phyloP scores from a whole-genome alignment of 2,113 vertebrate species.

The Nannospalax galili region DNA sequence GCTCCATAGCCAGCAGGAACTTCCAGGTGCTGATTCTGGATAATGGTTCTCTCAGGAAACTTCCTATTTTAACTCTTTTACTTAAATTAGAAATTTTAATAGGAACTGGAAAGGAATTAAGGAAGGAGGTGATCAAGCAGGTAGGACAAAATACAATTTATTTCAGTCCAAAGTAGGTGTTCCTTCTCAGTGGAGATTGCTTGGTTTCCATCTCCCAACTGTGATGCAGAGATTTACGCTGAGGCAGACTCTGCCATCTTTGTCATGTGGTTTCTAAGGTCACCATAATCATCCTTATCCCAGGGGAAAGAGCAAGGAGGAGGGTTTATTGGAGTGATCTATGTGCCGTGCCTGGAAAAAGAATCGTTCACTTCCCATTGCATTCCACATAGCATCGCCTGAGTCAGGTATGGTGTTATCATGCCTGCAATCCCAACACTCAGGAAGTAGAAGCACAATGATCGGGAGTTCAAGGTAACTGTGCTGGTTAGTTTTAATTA shows the following conservation, averaged over 20 bases:
- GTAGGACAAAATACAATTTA: not conserved
- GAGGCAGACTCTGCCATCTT: not conserved
- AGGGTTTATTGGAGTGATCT: not conserved
- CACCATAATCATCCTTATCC: no score
- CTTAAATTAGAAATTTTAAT: slow-evolving; percentile 27
- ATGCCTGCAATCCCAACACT: no score
- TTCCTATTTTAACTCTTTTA: not conserved
- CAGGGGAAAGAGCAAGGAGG: not conserved
- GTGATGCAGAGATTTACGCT: not conserved
- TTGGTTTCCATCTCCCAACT: not conserved
- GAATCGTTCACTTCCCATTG: not conserved
- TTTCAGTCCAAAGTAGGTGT: not conserved
- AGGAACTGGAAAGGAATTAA: not conserved
- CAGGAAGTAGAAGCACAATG: no score
- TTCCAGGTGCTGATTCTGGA: not conserved
- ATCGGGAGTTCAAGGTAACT: no score
- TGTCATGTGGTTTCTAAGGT: not conserved
- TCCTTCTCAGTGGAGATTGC: not conserved
- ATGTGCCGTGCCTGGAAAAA: not conserved
- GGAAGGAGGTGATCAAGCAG: not conserved
- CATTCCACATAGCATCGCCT: not conserved
- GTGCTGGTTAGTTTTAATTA: no score
- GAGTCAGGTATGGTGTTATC: no score
- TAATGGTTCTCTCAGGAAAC: not conserved
- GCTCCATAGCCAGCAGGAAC: not conserved